phyloP scores from a whole-genome alignment of 2,113 vertebrate genomes.

The Illadopsis cleaveri region DNA sequence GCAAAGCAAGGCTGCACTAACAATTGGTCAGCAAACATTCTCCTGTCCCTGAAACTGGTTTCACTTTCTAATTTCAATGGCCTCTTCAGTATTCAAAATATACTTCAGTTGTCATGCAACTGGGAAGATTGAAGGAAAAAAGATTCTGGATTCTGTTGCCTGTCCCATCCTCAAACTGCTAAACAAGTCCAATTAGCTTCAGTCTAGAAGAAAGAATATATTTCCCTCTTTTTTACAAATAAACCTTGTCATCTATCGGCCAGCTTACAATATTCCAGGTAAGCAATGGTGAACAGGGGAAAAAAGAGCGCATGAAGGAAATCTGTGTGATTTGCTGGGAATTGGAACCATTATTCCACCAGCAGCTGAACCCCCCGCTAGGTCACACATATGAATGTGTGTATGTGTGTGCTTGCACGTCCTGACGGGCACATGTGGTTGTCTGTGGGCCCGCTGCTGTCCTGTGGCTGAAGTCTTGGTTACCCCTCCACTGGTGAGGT shows the following conservation, averaged over 20 bases:
- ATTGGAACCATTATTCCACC: neutral
- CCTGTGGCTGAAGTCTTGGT: neutral
- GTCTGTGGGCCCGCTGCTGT: neutral
- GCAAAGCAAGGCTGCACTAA: neutral
- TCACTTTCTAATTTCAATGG: neutral
- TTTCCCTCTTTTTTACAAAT: neutral
- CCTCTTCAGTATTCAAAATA: neutral
- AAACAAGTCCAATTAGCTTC: neutral
- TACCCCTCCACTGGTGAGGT: neutral
- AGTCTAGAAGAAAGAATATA: neutral
- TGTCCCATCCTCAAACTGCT: neutral
- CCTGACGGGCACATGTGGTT: neutral
- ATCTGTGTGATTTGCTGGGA: neutral
- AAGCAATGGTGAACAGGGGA: neutral
- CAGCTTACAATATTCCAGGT: neutral
- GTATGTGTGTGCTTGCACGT: neutral
- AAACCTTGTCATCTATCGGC: neutral
- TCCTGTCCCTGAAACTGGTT: neutral
- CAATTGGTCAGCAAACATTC: neutral
- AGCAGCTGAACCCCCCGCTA: neutral
- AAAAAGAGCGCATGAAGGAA: neutral
- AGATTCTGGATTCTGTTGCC: neutral
- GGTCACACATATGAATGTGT: neutral
- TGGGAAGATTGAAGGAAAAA: neutral
- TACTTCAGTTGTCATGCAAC: neutral